phyloP scores from a whole-genome alignment of 2,888 invertebrate species.

The Artemia sinica region DNA sequence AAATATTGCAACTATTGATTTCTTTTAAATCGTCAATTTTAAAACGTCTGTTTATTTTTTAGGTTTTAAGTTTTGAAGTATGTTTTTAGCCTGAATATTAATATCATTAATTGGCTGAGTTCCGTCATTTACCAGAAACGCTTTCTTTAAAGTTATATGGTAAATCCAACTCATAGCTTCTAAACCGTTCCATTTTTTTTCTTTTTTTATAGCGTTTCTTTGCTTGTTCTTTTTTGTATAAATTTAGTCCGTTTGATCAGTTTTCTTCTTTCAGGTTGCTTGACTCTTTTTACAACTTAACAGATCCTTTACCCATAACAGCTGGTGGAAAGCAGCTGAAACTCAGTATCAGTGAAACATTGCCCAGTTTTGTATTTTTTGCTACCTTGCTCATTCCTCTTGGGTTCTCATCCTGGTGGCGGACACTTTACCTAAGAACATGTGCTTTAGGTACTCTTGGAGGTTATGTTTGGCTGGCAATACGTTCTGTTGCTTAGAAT shows the following conservation, averaged over 20 bases:
- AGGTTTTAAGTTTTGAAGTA: too few relatives aligned
- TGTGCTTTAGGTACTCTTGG: constrained; percentile 25
- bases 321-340: constrained; percentile 21
- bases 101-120: too few relatives aligned
- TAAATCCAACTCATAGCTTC: too few relatives aligned
- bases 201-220: too few relatives aligned
- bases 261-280: constrained; percentile 1
- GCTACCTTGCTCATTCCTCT: constrained; percentile 23
- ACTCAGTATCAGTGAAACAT: constrained; percentile 24
- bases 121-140: too few relatives aligned
- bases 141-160: too few relatives aligned
- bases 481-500: constrained; percentile 25
- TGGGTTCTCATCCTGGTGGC: constrained; percentile 22
- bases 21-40: too few relatives aligned
- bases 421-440: constrained; percentile 23
- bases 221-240: background rate
- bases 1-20: too few relatives aligned
- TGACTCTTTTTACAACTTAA: background rate
- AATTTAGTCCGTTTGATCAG: background rate
- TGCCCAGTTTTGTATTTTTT: constrained; percentile 26
- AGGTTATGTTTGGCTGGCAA: constrained; percentile 25
- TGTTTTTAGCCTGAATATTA: too few relatives aligned
- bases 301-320: background rate
- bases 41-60: too few relatives aligned
- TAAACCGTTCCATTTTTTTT: too few relatives aligned